Conservation (phyloP, 1,140 invertebrate genomes). For the Saccostrea cuccullata region DNA sequence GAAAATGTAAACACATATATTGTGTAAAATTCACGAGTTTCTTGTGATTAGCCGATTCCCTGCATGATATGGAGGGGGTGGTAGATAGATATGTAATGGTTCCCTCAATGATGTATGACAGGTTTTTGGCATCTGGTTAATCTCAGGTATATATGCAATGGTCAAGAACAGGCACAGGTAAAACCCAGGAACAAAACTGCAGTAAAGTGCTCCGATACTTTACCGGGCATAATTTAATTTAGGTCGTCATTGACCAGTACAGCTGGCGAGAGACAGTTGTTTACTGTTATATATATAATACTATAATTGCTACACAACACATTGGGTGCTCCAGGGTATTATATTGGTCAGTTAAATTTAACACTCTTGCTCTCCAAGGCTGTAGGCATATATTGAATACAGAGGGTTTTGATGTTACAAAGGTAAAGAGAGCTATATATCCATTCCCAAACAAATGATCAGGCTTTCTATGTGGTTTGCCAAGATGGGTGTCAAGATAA, state of each 20-base stretch:
- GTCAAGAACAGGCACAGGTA: constrained; percentile 4
- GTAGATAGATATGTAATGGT: not conserved
- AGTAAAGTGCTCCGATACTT: not conserved
- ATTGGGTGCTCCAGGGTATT: not conserved
- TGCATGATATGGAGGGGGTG: not conserved
- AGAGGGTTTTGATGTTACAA: not conserved
- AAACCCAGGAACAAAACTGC: not conserved
- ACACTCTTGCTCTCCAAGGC: not conserved
- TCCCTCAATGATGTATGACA: not conserved
- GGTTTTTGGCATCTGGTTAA: not conserved
- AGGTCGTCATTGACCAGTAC: not conserved
- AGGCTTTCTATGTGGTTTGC: not conserved
- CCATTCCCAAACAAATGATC: not conserved
- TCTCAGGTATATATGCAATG: not conserved
- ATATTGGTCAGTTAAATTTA: not conserved
- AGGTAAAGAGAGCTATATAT: not conserved
- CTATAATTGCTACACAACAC: not conserved
- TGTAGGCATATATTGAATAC: not conserved
- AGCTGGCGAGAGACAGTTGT: not conserved
- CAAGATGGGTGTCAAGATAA: not conserved
- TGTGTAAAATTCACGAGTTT: constrained; percentile 1
- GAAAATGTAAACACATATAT: not conserved
- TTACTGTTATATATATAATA: not conserved
- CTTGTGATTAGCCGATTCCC: not conserved
- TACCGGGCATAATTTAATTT: not conserved